Percentiles rank a stretch among this genome's conserved stretches.
Evolutionary conservation across 2,888 invertebrate genomes (phyloP).

Genomic region (Mechanitis messenoides): DNA sequence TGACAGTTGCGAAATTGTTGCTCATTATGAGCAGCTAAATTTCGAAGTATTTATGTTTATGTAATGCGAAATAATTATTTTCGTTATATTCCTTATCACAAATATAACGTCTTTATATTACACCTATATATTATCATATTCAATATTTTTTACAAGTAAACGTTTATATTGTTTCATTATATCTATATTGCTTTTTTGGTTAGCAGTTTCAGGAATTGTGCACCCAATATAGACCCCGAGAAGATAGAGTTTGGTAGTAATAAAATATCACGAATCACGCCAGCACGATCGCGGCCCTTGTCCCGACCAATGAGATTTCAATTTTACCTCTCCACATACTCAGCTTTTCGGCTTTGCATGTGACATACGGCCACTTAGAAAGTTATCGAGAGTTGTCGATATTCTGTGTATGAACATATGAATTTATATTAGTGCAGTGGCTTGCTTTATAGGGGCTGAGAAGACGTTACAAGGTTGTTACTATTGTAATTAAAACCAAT

Average conservation of each 20-base stretch:
- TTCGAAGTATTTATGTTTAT: background rate
- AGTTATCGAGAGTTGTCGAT: slow-evolving; percentile 4
- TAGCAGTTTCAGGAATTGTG: slow-evolving; percentile 9
- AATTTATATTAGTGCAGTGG: background rate
- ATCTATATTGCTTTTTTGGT: background rate
- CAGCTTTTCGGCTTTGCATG: slow-evolving; percentile 44
- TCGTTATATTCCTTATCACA: background rate
- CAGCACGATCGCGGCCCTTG: slow-evolving; percentile 35
- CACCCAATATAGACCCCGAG: slow-evolving; percentile 32
- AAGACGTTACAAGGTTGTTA: too few relatives aligned
- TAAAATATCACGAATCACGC: slow-evolving; percentile 43
- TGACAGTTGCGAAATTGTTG: slow-evolving; percentile 27
- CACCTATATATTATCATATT: too few relatives aligned
- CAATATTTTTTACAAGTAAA: too few relatives aligned
- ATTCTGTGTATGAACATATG: slow-evolving; percentile 5
- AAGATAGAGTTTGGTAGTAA: slow-evolving; percentile 41
- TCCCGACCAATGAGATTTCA: slow-evolving; percentile 52
- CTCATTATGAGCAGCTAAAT: slow-evolving; percentile 24
- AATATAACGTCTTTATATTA: background rate
- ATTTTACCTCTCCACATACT: slow-evolving; percentile 52
- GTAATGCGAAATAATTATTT: background rate
- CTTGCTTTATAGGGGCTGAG: background rate
- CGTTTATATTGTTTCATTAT: too few relatives aligned
- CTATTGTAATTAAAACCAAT: too few relatives aligned
- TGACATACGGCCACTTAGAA: slow-evolving; percentile 24